A percentile compares a stretch with the other conserved stretches of the same genome.
These are phyloP conservation scores for Diprion similis DNA, from an alignment of 1,140 invertebrate genomes.

Conservation along the genomic window DNA sequence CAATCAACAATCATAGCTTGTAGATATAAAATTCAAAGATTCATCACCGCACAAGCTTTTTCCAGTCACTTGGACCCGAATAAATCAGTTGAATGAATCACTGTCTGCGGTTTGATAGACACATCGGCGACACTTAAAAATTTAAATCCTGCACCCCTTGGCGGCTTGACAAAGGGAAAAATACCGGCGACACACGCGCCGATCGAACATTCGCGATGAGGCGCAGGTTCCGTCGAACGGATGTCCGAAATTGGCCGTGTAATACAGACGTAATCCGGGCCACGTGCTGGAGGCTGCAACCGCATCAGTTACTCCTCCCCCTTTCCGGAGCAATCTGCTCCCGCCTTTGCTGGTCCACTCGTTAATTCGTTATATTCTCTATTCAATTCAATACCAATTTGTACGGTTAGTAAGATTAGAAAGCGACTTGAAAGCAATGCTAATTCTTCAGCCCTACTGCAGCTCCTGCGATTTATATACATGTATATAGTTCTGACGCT, in stretches of 20 bases:
- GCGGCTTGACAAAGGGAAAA: neutral
- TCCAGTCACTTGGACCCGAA: neutral
- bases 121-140: neutral
- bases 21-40: too few species aligned
- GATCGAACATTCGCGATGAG: slow-evolving; percentile 11
- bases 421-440: slow-evolving; percentile 53
- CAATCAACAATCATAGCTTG: too few species aligned
- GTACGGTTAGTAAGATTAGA: slow-evolving; percentile 49
- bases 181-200: neutral
- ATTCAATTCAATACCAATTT: slow-evolving; percentile 47
- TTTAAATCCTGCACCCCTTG: neutral
- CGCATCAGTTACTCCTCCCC: slow-evolving; percentile 28
- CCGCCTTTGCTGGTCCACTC: slow-evolving; percentile 21
- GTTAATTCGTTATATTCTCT: slow-evolving; percentile 12
- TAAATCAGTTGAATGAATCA: neutral
- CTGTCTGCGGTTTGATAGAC: too few species aligned
- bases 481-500: too few species aligned
- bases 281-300: slow-evolving; percentile 48
- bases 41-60: too few species aligned
- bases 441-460: slow-evolving; percentile 36
- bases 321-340: slow-evolving; percentile 33
- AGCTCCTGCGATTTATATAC: neutral
- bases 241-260: slow-evolving; percentile 55
- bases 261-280: slow-evolving; percentile 52
- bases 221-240: slow-evolving; percentile 30